A percentile compares a stretch with the other conserved stretches of the same genome.
These are phyloP conservation scores for Hydractinia symbiolongicarpus DNA, from an alignment of 30 jellyfish, hydroid and myxozoan genomes.

Conservation along the genomic window DNA sequence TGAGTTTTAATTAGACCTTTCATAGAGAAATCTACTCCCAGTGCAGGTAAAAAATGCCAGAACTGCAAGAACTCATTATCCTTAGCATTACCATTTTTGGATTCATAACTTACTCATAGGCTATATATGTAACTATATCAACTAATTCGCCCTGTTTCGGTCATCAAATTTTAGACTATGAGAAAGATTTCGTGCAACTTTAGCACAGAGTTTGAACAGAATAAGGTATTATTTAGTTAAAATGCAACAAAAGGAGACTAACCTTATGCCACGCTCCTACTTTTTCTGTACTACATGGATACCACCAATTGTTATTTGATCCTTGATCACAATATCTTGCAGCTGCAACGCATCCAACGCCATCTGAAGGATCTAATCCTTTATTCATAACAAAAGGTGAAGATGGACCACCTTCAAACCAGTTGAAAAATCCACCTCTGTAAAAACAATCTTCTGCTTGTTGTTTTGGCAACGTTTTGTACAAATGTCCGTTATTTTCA, in stretches of 20 bases:
- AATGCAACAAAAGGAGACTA: neutral
- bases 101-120: too few species aligned
- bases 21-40: too few species aligned
- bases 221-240: too few species aligned
- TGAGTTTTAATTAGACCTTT: too few species aligned
- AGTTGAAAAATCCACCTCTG: slow-evolving; percentile 81
- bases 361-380: slow-evolving; percentile 77
- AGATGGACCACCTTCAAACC: slow-evolving; percentile 95
- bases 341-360: slow-evolving; percentile 72
- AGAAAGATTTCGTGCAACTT: too few species aligned
- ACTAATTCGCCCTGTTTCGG: too few species aligned
- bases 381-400: slow-evolving; percentile 82
- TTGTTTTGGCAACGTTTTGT: slow-evolving; percentile 61
- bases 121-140: too few species aligned
- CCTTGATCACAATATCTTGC: slow-evolving; percentile 82
- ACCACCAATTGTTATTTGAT: slow-evolving; percentile 66
- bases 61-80: too few species aligned
- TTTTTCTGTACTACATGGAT: slow-evolving; percentile 65
- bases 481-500: slow-evolving; percentile 79
- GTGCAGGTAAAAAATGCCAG: too few species aligned
- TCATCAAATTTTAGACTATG: too few species aligned
- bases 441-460: slow-evolving; percentile 82
- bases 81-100: too few species aligned
- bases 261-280: slow-evolving; percentile 44
- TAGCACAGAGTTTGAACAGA: too few species aligned